A percentile compares a stretch with the other conserved stretches of the same genome.
These are phyloP conservation scores for Sander vitreus DNA, from an alignment of 2,113 vertebrate species.

Conservation along the genomic window DNA sequence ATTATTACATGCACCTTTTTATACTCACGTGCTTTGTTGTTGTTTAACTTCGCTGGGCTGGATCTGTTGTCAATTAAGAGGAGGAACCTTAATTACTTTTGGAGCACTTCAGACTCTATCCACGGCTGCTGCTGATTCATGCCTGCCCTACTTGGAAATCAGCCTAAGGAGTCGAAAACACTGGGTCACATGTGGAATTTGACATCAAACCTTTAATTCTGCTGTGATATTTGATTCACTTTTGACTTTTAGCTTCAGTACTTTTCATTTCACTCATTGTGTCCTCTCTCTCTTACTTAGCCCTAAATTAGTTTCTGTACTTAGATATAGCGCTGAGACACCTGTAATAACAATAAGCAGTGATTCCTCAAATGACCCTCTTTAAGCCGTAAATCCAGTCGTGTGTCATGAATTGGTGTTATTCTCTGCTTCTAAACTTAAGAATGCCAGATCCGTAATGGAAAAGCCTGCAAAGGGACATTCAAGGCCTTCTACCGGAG, in stretches of 20 bases:
- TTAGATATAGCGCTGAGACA: not conserved
- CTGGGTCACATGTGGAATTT: conserved; percentile 62
- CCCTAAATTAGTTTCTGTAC: not conserved
- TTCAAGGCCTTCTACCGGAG: conserved; percentile 76
- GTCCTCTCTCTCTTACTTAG: not conserved
- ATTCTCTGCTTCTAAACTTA: conserved; percentile 35
- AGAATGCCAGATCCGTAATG: conserved; percentile 65
- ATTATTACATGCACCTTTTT: conserved; percentile 44
- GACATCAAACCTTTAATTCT: conserved; percentile 36
- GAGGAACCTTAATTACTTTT: conserved; percentile 76
- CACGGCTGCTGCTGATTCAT: conserved; percentile 69
- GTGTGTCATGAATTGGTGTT: conserved; percentile 46
- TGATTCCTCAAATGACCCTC: conserved; percentile 35
- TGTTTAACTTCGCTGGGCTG: conserved; percentile 53
- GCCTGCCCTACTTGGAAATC: conserved; percentile 70
- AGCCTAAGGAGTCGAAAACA: conserved; percentile 56
- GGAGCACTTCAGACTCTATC: conserved; percentile 71
- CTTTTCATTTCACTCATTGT: not conserved
- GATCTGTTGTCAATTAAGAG: conserved; percentile 80
- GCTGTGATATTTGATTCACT: conserved; percentile 31
- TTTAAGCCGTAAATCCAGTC: conserved; percentile 40
- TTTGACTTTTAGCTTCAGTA: conserved; percentile 2
- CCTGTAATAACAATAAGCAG: conserved; percentile 30
- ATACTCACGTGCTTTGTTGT: conserved; percentile 41
- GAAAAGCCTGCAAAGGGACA: conserved; percentile 70